Percentiles rank a stretch among this genome's conserved stretches.
Evolutionary conservation across 2,888 invertebrate genomes (phyloP).

Genomic region (Ormyrus rosae): DNA sequence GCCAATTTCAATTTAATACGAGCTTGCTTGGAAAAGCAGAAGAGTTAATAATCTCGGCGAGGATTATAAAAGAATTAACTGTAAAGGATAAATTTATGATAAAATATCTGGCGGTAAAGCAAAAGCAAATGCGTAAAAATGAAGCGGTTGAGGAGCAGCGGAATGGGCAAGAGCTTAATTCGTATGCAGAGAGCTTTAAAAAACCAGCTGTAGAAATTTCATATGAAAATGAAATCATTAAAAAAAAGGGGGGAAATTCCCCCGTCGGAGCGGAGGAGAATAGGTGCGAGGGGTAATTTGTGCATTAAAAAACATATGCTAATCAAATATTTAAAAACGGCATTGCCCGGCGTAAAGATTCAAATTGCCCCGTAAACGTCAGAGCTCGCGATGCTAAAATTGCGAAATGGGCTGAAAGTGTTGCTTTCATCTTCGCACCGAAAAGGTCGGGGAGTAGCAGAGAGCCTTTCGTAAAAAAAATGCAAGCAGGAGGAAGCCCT

Average conservation of each 20-base stretch:
- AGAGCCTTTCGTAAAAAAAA: too few relatives aligned
- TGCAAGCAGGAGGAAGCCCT: too few relatives aligned
- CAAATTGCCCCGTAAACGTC: slow-evolving; percentile 52
- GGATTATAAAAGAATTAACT: too few relatives aligned
- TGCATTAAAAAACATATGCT: slow-evolving; percentile 42
- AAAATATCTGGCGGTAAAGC: too few relatives aligned
- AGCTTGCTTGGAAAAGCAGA: too few relatives aligned
- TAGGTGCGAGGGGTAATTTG: slow-evolving; percentile 23
- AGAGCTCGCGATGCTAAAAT: slow-evolving; percentile 29
- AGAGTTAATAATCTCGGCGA: too few relatives aligned
- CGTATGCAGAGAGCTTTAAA: neutral
- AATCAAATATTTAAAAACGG: slow-evolving; percentile 53
- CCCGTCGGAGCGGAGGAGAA: neutral
- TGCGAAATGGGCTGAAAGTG: slow-evolving; percentile 6
- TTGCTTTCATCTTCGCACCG: slow-evolving; percentile 34
- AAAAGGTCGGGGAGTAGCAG: slow-evolving; percentile 6
- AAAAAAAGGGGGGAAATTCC: neutral
- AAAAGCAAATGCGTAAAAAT: too few relatives aligned
- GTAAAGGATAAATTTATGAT: too few relatives aligned
- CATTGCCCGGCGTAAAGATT: slow-evolving; percentile 36
- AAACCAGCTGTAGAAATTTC: neutral
- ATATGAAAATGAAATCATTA: slow-evolving; percentile 32
- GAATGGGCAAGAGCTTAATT: too few relatives aligned
- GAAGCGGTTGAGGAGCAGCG: too few relatives aligned
- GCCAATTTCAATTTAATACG: too few relatives aligned